Percentiles rank a stretch among this genome's conserved stretches.
These are phyloP conservation scores for Diglossa brunneiventris DNA, from an alignment of 2,113 vertebrate genomes.

Conservation along the genomic window DNA sequence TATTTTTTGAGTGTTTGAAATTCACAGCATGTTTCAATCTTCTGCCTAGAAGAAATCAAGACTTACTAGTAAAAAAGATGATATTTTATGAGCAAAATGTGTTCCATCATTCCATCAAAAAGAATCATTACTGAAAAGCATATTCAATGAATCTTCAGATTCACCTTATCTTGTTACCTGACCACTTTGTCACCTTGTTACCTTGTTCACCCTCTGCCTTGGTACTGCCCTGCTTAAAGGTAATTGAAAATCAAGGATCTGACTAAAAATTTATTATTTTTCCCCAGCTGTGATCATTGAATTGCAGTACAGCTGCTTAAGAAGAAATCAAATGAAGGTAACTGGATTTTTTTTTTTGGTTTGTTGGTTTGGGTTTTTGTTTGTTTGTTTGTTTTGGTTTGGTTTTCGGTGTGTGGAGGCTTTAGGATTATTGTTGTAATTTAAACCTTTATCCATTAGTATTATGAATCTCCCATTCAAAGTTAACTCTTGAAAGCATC, in stretches of 20 bases:
- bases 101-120: not conserved
- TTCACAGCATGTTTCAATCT: not conserved
- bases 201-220: not conserved
- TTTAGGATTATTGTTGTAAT: not conserved
- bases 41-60: not conserved
- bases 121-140: not conserved
- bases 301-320: not conserved
- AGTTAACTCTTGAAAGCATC: not conserved
- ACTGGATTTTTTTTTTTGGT: not conserved
- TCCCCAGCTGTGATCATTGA: not conserved
- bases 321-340: not conserved
- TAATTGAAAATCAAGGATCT: not conserved
- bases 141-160: not conserved
- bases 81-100: not conserved
- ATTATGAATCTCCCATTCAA: not conserved
- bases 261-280: not conserved
- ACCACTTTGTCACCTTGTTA: not conserved
- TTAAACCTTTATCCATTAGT: not conserved
- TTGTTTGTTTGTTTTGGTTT: not conserved
- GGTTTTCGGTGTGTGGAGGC: not conserved
- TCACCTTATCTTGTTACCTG: not conserved
- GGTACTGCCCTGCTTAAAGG: not conserved
- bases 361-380: not conserved
- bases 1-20: conserved; percentile 15
- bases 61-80: not conserved